A percentile compares a stretch with the other conserved stretches of the same genome.
phyloP scores from a whole-genome alignment of 2,797 vertebrate species.

The Alcedo quadribrachys region DNA sequence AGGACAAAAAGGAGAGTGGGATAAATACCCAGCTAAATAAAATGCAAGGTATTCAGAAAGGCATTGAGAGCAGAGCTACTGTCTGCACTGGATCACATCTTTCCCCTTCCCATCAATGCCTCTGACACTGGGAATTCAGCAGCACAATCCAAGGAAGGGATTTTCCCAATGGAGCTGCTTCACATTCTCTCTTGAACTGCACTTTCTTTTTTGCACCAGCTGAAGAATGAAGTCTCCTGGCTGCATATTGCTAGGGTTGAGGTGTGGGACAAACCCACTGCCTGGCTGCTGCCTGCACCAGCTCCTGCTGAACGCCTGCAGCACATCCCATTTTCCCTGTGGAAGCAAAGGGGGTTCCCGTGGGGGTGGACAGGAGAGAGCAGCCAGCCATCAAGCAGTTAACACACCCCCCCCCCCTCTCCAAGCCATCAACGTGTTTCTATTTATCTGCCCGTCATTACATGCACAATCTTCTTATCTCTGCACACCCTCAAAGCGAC shows the following conservation, averaged over 20 bases:
- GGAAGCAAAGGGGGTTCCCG: not conserved
- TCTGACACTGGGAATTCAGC: not conserved
- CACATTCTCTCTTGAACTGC: not conserved
- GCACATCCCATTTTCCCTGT: not conserved
- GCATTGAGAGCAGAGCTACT: not conserved
- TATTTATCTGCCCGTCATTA: slow-evolving; percentile 79
- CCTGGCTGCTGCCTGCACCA: not conserved
- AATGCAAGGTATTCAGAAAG: not conserved
- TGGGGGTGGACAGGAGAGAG: not conserved
- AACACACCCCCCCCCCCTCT: slow-evolving; percentile 14
- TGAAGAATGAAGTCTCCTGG: not conserved
- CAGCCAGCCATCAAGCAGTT: slow-evolving; percentile 61
- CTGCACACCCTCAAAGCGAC: slow-evolving; percentile 75
- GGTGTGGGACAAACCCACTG: not conserved
- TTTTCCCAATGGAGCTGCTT: not conserved
- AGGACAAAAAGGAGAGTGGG: not conserved
- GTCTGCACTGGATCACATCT: accelerated
- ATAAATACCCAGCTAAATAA: not conserved
- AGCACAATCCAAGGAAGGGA: not conserved
- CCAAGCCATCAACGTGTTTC: slow-evolving; percentile 71
- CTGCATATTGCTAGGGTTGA: not conserved
- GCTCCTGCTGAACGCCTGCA: not conserved
- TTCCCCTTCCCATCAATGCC: not conserved
- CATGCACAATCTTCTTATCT: slow-evolving; percentile 79
- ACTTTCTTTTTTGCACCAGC: not conserved